Percentiles rank a stretch among this genome's conserved stretches.
Evolutionary conservation across 2,113 vertebrate species (phyloP).

Genomic region (Ascaphus truei): DNA sequence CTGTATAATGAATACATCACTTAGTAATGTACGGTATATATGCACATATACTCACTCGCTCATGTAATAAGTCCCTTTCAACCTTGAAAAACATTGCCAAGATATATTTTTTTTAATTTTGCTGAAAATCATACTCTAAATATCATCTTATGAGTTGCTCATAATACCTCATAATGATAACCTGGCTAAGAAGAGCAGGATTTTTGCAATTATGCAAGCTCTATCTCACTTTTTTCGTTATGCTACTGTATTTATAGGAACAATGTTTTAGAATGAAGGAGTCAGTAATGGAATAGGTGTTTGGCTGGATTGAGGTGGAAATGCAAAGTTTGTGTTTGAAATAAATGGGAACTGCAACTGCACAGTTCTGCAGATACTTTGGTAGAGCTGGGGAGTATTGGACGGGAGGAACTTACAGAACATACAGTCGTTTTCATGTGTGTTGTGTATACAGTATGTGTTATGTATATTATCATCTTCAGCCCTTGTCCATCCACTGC

Average conservation of each 20-base stretch:
- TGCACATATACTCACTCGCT: no score
- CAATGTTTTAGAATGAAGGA: not conserved
- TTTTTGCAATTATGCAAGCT: not conserved
- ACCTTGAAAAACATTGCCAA: no score
- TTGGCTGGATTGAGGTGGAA: not conserved
- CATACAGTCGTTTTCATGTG: not conserved
- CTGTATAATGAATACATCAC: no score
- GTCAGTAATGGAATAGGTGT: not conserved
- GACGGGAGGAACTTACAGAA: not conserved
- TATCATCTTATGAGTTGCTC: not conserved
- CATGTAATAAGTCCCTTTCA: no score
- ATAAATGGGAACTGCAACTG: not conserved
- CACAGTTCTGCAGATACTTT: not conserved
- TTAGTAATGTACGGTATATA: no score
- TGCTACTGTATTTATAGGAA: not conserved
- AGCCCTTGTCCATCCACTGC: no score
- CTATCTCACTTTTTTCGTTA: not conserved
- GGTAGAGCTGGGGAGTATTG: not conserved
- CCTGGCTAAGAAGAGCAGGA: not conserved
- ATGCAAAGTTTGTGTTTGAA: not conserved
- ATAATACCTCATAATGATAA: constrained; percentile 5
- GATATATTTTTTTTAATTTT: no score
- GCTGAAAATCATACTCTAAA: constrained; percentile 2
- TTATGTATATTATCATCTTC: no score
- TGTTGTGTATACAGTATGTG: no score